Percentiles rank a stretch among this genome's conserved stretches.
phyloP scores from a whole-genome alignment of 2,888 invertebrate genomes.

The Galerucella nymphaeae region DNA sequence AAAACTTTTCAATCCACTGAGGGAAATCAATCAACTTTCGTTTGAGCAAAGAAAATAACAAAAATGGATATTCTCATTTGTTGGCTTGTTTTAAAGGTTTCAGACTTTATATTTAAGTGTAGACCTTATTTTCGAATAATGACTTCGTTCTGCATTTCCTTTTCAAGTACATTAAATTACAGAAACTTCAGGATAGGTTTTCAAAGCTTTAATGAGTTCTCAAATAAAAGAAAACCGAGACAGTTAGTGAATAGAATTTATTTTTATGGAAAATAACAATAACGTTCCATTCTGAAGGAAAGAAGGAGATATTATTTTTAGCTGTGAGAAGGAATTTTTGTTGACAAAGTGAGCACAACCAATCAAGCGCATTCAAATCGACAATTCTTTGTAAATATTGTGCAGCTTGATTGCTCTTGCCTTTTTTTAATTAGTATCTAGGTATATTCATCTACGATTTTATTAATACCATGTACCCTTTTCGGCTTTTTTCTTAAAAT shows the following conservation, averaged over 20 bases:
- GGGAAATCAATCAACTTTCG: conserved; percentile 3
- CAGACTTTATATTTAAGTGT: conserved; percentile 4
- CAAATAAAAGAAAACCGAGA: neutral
- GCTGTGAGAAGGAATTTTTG: too few species aligned
- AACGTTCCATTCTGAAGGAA: too few species aligned
- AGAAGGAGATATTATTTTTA: neutral
- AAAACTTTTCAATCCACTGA: neutral
- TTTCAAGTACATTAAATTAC: neutral
- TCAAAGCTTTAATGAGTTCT: neutral
- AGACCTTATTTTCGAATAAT: conserved; percentile 14
- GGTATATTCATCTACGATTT: neutral
- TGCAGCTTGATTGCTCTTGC: too few species aligned
- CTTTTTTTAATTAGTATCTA: too few species aligned
- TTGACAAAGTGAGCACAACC: too few species aligned
- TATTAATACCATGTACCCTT: too few species aligned
- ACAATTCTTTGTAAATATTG: too few species aligned
- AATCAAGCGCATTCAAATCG: too few species aligned
- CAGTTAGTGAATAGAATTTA: neutral
- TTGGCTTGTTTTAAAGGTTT: neutral
- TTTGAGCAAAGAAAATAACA: conserved; percentile 1
- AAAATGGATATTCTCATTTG: conserved; percentile 5
- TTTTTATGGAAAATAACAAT: neutral
- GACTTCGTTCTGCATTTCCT: conserved; percentile 10
- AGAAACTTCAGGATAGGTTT: neutral
- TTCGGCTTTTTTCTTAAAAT: neutral